Evolutionary conservation across 2,797 vertebrate genomes (phyloP), one percentile per base, ranked within the genome.

Genomic region (Cossypha caffra): DNA sequence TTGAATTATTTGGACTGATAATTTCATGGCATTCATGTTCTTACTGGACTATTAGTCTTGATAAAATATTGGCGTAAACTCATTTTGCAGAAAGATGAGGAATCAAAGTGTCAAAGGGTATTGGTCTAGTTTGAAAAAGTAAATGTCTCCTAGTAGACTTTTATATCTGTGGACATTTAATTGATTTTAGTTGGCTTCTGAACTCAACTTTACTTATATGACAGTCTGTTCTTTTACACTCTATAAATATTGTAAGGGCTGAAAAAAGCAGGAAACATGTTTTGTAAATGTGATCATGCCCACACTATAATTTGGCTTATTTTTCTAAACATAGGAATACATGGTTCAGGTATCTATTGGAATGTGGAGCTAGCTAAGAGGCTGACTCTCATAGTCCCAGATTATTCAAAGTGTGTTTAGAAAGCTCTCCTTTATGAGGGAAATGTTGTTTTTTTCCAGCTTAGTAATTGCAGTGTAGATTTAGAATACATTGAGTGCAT

Each of bases 381-480:
- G 11, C 24, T 1, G 1, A 28, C 28, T 54, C 2, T 3, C 35
- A 19, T 10, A 69, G 50, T 5, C 13, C 9, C 13, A 23, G 23
- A 28, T 3, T 58, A 47, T 62, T 81, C 50, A 29, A 93, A 75
- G 20, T 37, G 1, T 66, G 4, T 45, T 58, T 86, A 8, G 23
- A 68, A 86, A 73, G 5, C 9, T 8, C 8, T 40, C 0, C 6
- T 74, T 58, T 35, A 29, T 8, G 13, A 16, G 16, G 3, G 3
- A 59, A 19, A 31, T 35, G 6, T 0, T 12, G 5, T 5, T 38
- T 42, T 58, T 69, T 66, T 31, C 35, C 12, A 37, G 18, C 21
- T 74, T 40, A 42, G 5, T 62, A 71, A 84, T 61, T 52, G 35
- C 74, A 45, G 10, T 13, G 8, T 57, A 37, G 50, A 40, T 58